Conservation (phyloP, 2,888 invertebrate species). For the Aporophyla nigra region DNA sequence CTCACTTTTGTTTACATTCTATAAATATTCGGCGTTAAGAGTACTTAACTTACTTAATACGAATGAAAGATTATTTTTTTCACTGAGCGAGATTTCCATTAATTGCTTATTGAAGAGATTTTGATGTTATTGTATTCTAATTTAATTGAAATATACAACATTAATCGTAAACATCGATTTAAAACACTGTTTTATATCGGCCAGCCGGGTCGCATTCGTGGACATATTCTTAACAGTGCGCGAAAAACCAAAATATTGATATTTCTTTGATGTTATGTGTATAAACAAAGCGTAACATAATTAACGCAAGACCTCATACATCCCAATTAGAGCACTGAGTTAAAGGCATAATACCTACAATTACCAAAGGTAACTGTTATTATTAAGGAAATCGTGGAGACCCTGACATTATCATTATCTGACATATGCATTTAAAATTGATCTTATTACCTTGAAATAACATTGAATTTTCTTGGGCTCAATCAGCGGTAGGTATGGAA, state of each 20-base stretch:
- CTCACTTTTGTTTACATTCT: constrained; percentile 41
- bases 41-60: constrained; percentile 27
- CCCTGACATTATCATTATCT: no score
- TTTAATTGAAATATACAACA: constrained; percentile 7
- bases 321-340: no score
- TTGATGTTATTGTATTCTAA: neutral
- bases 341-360: no score
- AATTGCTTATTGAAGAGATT: constrained; percentile 13
- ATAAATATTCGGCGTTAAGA: constrained; percentile 13
- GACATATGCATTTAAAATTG: no score
- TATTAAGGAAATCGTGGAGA: no score
- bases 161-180: constrained; percentile 6
- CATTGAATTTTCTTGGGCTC: no score
- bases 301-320: no score
- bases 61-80: constrained; percentile 14
- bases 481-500: no score
- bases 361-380: no score
- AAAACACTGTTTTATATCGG: neutral
- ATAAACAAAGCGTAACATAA: no score
- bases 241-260: neutral
- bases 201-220: neutral
- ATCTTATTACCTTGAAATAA: no score
- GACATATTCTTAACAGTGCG: no score
- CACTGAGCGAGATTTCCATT: neutral
- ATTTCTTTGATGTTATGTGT: neutral